Evolutionary conservation across 2,797 vertebrate species (phyloP).

Genomic region (Pseudomugil gertrudae): DNA sequence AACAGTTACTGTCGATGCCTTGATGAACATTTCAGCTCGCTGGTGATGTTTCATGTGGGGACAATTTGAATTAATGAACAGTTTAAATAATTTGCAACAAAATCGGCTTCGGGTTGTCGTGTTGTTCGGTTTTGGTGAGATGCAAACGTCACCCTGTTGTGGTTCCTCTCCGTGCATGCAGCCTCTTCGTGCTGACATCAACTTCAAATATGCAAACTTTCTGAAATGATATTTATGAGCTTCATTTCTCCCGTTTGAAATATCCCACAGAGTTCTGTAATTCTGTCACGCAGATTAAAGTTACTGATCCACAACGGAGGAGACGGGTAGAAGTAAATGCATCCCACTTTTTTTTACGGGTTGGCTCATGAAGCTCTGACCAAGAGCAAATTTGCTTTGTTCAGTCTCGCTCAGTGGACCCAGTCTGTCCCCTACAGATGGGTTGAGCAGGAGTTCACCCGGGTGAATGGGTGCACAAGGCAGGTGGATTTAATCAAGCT

Average conservation of each 20-base stretch:
- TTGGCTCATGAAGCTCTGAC: conserved; percentile 35
- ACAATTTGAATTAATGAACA: neutral
- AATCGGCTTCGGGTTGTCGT: neutral
- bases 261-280: conserved; percentile 53
- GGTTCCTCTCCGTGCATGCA: neutral
- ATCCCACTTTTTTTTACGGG: conserved; percentile 37
- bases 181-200: conserved; percentile 40
- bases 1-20: too few relatives aligned
- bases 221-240: conserved; percentile 54
- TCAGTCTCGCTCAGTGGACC: conserved; percentile 57
- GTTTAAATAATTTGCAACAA: neutral
- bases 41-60: conserved; percentile 2
- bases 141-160: conserved; percentile 1
- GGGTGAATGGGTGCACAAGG: conserved; percentile 59
- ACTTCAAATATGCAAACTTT: conserved; percentile 51
- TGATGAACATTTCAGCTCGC: too few relatives aligned
- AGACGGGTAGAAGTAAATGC: conserved; percentile 62
- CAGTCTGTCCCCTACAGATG: conserved; percentile 66
- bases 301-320: conserved; percentile 48
- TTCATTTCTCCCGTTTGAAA: conserved; percentile 52
- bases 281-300: conserved; percentile 40
- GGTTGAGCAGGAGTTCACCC: conserved; percentile 52
- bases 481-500: conserved; percentile 77
- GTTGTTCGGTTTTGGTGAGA: neutral
- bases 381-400: conserved; percentile 49